A percentile compares a stretch with the other conserved stretches of the same genome.
phyloP scores from a whole-genome alignment of 2,888 invertebrate genomes.

The Galerucella pusilla region DNA sequence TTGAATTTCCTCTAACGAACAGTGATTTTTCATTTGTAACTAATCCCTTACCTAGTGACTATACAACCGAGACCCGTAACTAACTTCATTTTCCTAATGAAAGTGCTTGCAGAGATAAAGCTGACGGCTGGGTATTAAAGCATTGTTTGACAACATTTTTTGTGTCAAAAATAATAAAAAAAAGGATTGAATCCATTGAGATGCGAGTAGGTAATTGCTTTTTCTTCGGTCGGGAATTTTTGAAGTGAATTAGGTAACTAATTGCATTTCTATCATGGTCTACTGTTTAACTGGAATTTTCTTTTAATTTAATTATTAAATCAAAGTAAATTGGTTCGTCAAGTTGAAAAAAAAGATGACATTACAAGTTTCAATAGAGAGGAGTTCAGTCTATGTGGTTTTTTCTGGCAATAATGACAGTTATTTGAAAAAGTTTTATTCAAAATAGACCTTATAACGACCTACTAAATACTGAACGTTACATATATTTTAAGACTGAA shows the following conservation, averaged over 20 bases:
- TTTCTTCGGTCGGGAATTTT: slow-evolving; percentile 38
- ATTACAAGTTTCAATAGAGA: too few species aligned
- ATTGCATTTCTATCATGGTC: slow-evolving; percentile 39
- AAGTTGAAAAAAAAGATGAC: too few species aligned
- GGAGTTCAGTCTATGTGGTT: too few species aligned
- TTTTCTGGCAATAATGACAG: too few species aligned
- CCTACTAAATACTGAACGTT: background rate
- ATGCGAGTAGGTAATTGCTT: slow-evolving; percentile 32
- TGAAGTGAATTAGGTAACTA: slow-evolving; percentile 40
- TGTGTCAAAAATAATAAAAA: slow-evolving; percentile 5
- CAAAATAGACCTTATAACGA: too few species aligned
- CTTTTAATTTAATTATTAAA: slow-evolving; percentile 30
- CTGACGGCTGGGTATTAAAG: slow-evolving; percentile 25
- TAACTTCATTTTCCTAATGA: slow-evolving; percentile 32
- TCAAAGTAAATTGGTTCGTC: slow-evolving; percentile 1
- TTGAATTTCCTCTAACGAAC: slow-evolving; percentile 17
- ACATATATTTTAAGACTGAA: background rate
- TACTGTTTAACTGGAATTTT: slow-evolving; percentile 39
- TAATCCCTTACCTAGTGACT: slow-evolving; percentile 16
- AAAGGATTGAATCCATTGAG: slow-evolving; percentile 30
- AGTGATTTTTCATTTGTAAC: slow-evolving; percentile 28
- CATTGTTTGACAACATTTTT: slow-evolving; percentile 32
- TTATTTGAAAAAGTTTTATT: too few species aligned
- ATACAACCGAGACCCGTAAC: slow-evolving; percentile 1
- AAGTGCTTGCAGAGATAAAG: slow-evolving; percentile 18